Conservation (phyloP, 2,888 invertebrate genomes). For the Unio pictorum region DNA sequence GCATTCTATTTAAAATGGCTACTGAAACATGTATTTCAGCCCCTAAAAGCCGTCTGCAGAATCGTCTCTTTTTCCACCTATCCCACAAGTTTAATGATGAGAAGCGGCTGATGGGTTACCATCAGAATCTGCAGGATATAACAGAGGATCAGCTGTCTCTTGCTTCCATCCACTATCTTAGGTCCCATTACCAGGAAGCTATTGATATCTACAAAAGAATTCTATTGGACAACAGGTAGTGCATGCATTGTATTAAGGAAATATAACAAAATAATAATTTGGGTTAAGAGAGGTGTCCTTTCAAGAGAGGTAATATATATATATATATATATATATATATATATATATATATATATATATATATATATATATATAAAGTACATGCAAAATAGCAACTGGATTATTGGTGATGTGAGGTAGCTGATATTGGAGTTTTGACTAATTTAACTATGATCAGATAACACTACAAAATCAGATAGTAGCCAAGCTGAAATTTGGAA, state of each 20-base stretch:
- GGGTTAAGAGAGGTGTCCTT: neutral
- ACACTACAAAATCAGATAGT: no score
- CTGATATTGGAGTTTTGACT: no score
- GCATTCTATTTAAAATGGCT: no score
- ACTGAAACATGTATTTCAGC: slow-evolving; percentile 39
- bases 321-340: no score
- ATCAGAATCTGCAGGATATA: slow-evolving; percentile 87
- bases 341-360: no score
- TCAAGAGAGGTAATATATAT: no score
- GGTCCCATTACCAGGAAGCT: slow-evolving; percentile 98
- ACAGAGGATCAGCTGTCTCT: slow-evolving; percentile 95
- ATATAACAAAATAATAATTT: neutral
- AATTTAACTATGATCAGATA: no score
- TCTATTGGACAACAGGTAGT: slow-evolving; percentile 89
- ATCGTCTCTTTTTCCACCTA: slow-evolving; percentile 90
- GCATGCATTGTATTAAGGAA: no score
- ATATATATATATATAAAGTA: no score
- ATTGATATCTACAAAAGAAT: slow-evolving; percentile 98
- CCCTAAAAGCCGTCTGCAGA: slow-evolving; percentile 78
- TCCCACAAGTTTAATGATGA: slow-evolving; percentile 95
- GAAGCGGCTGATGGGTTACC: slow-evolving; percentile 85
- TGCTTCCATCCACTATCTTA: slow-evolving; percentile 95
- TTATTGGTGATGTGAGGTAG: no score
- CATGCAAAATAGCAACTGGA: no score
- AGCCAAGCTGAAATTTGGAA: no score